Evolutionary conservation across 1,140 invertebrate species (phyloP).

Genomic region (Sitophilus oryzae): DNA sequence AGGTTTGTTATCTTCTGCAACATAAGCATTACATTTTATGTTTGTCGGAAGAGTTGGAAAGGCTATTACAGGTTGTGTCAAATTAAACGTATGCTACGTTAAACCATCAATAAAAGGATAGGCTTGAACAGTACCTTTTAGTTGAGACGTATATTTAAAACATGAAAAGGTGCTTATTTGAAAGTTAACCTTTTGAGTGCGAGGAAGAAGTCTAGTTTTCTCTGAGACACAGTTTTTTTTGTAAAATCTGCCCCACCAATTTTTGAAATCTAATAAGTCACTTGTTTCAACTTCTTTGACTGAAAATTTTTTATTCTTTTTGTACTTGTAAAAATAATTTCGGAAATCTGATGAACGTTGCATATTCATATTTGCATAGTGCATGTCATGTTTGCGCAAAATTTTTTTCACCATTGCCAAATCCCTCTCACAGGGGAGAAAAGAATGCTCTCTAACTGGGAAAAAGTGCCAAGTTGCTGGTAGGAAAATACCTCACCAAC

Average conservation of each 20-base stretch:
- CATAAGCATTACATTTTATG: not conserved
- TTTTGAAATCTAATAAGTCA: too few relatives aligned
- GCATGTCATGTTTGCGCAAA: slow-evolving; percentile 9
- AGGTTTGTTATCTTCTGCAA: not conserved
- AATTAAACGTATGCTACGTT: not conserved
- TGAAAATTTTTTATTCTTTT: not conserved
- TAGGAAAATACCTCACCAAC: slow-evolving; percentile 4
- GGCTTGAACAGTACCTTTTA: not conserved
- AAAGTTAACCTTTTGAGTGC: too few relatives aligned
- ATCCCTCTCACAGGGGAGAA: slow-evolving; percentile 19
- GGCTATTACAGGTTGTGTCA: too few relatives aligned
- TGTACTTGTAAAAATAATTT: slow-evolving; percentile 7
- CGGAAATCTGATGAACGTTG: slow-evolving; percentile 5
- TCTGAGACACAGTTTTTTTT: too few relatives aligned
- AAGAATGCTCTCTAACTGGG: slow-evolving; percentile 15
- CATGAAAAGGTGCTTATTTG: too few relatives aligned
- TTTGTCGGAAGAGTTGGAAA: too few relatives aligned
- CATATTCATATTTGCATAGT: too few relatives aligned
- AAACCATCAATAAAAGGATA: not conserved
- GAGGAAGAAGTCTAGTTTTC: too few relatives aligned
- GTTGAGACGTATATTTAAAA: not conserved
- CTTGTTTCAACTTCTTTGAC: not conserved
- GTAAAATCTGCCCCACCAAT: too few relatives aligned
- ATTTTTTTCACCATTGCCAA: slow-evolving; percentile 8
- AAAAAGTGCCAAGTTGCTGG: slow-evolving; percentile 14